Evolutionary conservation across 1,140 invertebrate species (phyloP), one percentile per base, ranked within the genome.

Genomic region (Geopemphigus sp.): DNA sequence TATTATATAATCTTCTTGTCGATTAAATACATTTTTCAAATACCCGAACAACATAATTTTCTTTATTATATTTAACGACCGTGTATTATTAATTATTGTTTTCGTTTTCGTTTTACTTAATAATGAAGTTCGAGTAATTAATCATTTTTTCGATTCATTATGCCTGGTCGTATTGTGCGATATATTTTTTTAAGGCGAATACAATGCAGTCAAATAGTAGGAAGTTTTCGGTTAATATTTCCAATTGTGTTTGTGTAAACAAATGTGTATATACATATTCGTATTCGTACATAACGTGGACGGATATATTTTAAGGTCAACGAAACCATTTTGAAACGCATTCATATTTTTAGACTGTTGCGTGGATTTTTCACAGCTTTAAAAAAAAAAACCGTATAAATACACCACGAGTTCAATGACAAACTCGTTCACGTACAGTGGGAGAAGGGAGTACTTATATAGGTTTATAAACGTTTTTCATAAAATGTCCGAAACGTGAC

Each of bases 401-500:
- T 24, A 47, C 17, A 26, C 17, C 47, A 26, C 45, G 19, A 11
- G 45, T 50, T 24, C 17, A 45, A 14, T 5, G 22, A 14, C 5
- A 26, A 26, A 50, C 22, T 29, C 3, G 47, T 70, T 17, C 47
- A 54, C 26, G 11, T 26, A n/a, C 26, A n/a, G 12, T 17, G 10
- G 6, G 29, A 22, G 45, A 45, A 66, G 15, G 24, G 24, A 29
- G 47, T 50, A 50, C 10, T 39, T 39, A 19, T 1, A 1, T 54
- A 1, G 10, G 17, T 72, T 63, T 54, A 54, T 57, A 24, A 59
- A 57, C 54, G 24, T 74, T 74, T 39, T 74, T 74, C 54, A 74
- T 74, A 74, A 59, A 74, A 11, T n/a, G 29, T 45, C 26, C 56
- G 39, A 59, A 74, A 74, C 72, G 72, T 74, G 72, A 74, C 72